A percentile compares a stretch with the other conserved stretches of the same genome.
Conservation (phyloP, 2,113 vertebrate genomes). For the Brienomyrus brachyistius region DNA sequence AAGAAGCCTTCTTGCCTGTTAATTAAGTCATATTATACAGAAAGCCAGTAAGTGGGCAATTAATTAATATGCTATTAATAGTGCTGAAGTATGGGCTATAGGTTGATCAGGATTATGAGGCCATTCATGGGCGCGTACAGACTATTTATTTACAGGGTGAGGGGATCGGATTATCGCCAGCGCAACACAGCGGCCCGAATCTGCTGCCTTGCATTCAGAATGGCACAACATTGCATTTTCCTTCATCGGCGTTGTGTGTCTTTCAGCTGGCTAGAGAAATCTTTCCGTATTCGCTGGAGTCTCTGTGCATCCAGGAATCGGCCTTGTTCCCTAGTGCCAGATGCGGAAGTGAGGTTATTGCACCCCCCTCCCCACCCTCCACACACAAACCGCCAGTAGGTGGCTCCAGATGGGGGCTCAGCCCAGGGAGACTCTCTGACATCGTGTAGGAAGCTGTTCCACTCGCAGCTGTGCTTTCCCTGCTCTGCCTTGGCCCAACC, state of each 20-base stretch:
- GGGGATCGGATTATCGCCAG: not conserved
- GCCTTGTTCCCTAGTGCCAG: not conserved
- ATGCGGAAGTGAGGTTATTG: not conserved
- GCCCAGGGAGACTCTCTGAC: constrained; percentile 25
- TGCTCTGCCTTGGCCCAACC: not conserved
- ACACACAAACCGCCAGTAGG: constrained; percentile 24
- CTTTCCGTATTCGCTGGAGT: not conserved
- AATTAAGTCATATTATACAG: not conserved
- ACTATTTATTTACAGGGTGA: not conserved
- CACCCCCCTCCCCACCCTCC: not conserved
- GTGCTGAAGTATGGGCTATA: not conserved
- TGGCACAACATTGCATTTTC: not conserved
- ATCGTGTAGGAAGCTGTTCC: constrained; percentile 33
- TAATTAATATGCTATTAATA: not conserved
- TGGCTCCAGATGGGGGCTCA: constrained; percentile 21
- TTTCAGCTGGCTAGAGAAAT: not conserved
- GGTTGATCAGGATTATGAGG: not conserved
- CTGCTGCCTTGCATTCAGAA: not conserved
- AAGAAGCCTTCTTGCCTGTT: not conserved
- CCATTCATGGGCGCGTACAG: not conserved
- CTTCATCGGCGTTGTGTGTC: not conserved
- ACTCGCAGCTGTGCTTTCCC: constrained; percentile 38
- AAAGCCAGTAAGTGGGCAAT: not conserved
- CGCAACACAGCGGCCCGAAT: not conserved
- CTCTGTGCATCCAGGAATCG: not conserved